Evolutionary conservation across 1,140 invertebrate genomes (phyloP).

Genomic region (Triops longicaudatus): DNA sequence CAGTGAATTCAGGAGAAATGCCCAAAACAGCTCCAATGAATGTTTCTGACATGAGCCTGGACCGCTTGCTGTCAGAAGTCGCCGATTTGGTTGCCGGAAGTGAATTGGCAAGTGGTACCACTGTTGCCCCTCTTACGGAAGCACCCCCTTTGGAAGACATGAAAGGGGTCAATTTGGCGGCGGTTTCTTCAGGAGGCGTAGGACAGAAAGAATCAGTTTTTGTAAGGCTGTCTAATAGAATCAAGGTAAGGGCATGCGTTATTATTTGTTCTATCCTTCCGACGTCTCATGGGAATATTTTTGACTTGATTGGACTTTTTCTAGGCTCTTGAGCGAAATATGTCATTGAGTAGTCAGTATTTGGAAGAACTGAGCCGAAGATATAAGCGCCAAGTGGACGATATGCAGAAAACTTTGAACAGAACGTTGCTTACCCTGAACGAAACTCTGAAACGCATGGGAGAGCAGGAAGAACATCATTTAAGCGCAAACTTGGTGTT

Average conservation of each 20-base stretch:
- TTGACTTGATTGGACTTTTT: conserved; percentile 37
- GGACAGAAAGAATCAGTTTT: conserved; percentile 88
- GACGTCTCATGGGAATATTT: conserved; percentile 13
- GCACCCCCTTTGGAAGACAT: conserved; percentile 12
- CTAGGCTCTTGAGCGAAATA: conserved; percentile 86
- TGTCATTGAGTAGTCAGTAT: conserved; percentile 90
- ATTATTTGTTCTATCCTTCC: too few species aligned
- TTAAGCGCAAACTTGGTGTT: conserved; percentile 41
- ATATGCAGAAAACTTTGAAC: conserved; percentile 77
- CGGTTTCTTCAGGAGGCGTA: neutral
- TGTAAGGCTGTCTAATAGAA: conserved; percentile 84
- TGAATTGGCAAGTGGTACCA: neutral
- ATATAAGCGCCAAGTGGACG: conserved; percentile 93
- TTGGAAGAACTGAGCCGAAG: conserved; percentile 85
- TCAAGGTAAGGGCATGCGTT: conserved; percentile 56
- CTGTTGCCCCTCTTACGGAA: neutral
- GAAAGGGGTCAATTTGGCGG: neutral
- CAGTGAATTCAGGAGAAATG: neutral
- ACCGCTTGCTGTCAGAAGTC: neutral
- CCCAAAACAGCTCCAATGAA: neutral
- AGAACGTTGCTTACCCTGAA: conserved; percentile 60
- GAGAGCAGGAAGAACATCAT: conserved; percentile 51
- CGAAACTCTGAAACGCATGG: conserved; percentile 50
- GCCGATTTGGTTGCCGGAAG: neutral
- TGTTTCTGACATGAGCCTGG: conserved; percentile 20